These are phyloP conservation scores for Trinectes maculatus DNA, from an alignment of 2,113 vertebrate species.

Conservation along the genomic window DNA sequence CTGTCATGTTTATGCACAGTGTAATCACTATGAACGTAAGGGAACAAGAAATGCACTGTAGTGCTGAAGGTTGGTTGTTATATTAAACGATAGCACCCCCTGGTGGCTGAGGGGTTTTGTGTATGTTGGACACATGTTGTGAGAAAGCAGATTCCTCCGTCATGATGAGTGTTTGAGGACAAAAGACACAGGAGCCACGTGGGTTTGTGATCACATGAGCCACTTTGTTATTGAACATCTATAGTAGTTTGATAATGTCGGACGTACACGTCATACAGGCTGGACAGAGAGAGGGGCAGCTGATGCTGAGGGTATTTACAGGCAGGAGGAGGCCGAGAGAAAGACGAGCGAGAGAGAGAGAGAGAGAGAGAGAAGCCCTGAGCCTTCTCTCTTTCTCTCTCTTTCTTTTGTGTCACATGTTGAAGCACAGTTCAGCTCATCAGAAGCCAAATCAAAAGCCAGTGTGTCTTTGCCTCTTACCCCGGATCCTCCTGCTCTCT, in stretches of 20 bases:
- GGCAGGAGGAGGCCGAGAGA: slow-evolving; percentile 26
- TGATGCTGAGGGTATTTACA: slow-evolving; percentile 70
- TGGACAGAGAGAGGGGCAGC: slow-evolving; percentile 58
- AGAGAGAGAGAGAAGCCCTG: slow-evolving; percentile 6
- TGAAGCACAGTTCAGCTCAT: slow-evolving; percentile 4
- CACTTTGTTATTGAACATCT: slow-evolving; percentile 81
- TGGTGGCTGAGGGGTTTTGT: too few relatives aligned
- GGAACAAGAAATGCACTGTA: too few relatives aligned
- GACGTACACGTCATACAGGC: slow-evolving; percentile 70
- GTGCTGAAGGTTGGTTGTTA: too few relatives aligned
- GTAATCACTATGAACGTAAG: too few relatives aligned
- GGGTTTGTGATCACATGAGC: slow-evolving; percentile 75
- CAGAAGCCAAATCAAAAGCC: background rate
- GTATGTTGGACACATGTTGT: too few relatives aligned
- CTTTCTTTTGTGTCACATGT: background rate
- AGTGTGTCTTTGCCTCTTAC: background rate
- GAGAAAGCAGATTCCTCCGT: too few relatives aligned
- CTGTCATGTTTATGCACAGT: too few relatives aligned
- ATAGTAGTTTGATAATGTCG: slow-evolving; percentile 74
- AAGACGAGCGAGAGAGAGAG: slow-evolving; percentile 18
- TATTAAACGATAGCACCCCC: too few relatives aligned
- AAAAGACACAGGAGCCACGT: slow-evolving; percentile 57
- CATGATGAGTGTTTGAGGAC: background rate
- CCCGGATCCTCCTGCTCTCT: slow-evolving; percentile 15
- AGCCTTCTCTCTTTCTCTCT: background rate